These are phyloP conservation scores for Halcyon senegalensis DNA, from an alignment of 2,113 vertebrate genomes.

Conservation along the genomic window DNA sequence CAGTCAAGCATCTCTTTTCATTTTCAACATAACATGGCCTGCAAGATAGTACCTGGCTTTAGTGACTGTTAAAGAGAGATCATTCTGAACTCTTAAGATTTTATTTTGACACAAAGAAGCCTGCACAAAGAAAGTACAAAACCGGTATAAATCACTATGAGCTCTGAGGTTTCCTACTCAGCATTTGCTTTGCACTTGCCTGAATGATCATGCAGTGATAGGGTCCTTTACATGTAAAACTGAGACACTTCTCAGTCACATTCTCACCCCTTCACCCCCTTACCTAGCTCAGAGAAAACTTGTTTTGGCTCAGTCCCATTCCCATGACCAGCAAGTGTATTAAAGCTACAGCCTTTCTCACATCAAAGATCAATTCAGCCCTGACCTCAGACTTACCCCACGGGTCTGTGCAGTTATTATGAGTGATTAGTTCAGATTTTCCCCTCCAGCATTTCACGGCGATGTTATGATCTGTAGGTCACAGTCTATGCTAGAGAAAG, in stretches of 20 bases:
- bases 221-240: neutral
- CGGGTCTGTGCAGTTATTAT: neutral
- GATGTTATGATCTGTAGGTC: neutral
- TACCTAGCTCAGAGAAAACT: neutral
- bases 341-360: conserved; percentile 11
- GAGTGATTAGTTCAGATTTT: conserved; percentile 57
- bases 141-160: accelerated
- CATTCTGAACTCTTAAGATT: neutral
- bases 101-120: neutral
- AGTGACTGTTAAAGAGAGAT: neutral
- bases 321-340: conserved; percentile 34
- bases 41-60: neutral
- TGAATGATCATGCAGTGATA: neutral
- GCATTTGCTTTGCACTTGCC: neutral
- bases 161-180: neutral
- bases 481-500: neutral
- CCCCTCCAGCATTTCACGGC: neutral
- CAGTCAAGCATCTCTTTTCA: neutral
- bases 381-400: conserved; percentile 36
- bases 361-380: conserved; percentile 24
- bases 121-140: neutral
- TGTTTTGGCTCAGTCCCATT: neutral
- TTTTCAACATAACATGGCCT: neutral
- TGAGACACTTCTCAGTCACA: neutral
- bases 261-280: neutral